Conservation (phyloP, 2,113 vertebrate genomes). For the Bufo gargarizans region DNA sequence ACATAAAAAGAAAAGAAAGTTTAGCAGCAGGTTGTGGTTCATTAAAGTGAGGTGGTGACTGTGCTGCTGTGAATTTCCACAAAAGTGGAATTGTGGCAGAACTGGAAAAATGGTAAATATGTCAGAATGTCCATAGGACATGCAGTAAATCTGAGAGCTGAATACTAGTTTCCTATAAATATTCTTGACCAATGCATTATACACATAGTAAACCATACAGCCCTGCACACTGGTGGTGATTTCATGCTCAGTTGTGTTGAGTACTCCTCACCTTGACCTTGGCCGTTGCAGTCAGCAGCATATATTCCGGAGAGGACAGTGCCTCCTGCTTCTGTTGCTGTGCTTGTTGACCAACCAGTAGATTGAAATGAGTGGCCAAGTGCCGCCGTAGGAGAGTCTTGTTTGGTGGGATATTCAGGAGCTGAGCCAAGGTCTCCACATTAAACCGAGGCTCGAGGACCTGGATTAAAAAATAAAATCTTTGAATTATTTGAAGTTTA, state of each 20-base stretch:
- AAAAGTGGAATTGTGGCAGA: neutral
- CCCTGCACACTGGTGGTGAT: neutral
- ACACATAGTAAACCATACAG: neutral
- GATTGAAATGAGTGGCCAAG: constrained; percentile 92
- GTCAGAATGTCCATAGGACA: too few relatives aligned
- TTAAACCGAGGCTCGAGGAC: constrained; percentile 97
- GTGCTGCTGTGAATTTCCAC: neutral
- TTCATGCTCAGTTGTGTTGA: neutral
- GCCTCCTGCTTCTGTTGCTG: constrained; percentile 91
- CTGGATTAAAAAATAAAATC: constrained; percentile 64
- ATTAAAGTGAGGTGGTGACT: neutral
- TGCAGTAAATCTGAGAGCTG: neutral
- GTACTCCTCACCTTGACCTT: constrained; percentile 88
- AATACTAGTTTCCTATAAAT: neutral
- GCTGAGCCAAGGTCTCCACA: constrained; percentile 94
- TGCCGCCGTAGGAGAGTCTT: constrained; percentile 94
- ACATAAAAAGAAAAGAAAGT: constrained; percentile 10
- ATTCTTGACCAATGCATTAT: neutral
- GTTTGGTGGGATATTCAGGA: constrained; percentile 95
- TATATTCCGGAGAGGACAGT: constrained; percentile 90
- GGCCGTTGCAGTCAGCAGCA: constrained; percentile 90
- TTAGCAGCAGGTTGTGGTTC: neutral
- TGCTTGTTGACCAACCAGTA: constrained; percentile 88
- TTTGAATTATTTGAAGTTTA: neutral
- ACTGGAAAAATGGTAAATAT: neutral